Base-by-base conservation (phyloP, 2,113 vertebrate genomes). In the Heterotilapia buettikoferi region DNA sequence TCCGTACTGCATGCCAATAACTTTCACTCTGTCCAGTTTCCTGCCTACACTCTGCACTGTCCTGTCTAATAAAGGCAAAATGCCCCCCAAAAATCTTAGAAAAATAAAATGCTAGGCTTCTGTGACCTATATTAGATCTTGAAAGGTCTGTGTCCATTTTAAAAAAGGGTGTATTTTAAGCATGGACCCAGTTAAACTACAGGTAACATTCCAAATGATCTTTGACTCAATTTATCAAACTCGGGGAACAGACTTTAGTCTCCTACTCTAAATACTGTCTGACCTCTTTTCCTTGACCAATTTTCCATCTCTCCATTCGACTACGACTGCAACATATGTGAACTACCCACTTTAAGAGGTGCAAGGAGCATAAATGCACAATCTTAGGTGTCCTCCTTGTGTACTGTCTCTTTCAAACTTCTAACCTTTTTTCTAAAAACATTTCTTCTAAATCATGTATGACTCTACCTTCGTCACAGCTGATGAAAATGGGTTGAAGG, bases 391-490 rank as follows among this genome's bases (percentile, higher is more conserved):
- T 3, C 57, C 45, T 54, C 24, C 38, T n/a, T 21, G 9, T 79
- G 68, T 54, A 47, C 71, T 45, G 16, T 66, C 5, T 45, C 50
- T 90, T 82, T 92, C 38, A 86, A 86, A 90, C 52, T 29, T 85
- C 47, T 83, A 89, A 90, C 84, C 73, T 73, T 89, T 80, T 50
- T 80, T 84, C 38, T 52, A 84, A 88, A 94, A 93, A 86, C 33
- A 85, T 68, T 80, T 83, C 45, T 88, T 63, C 63, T 94, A 92
- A 93, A 93, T 93, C 85, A 94, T 93, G 85, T 88, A 92, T 93
- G 92, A 89, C 76, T 88, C 68, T 84, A 88, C 86, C 82, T 92
- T 82, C 9, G 71, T 78, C 73, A 56, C 63, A 38, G 63, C 33
- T 10, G 2, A 24, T 56, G 73, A 63, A 90, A 90, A 89, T 56